Evolutionary conservation across 2,797 vertebrate species (phyloP), one percentile per base, ranked within the genome.

Genomic region (Parambassis ranga): DNA sequence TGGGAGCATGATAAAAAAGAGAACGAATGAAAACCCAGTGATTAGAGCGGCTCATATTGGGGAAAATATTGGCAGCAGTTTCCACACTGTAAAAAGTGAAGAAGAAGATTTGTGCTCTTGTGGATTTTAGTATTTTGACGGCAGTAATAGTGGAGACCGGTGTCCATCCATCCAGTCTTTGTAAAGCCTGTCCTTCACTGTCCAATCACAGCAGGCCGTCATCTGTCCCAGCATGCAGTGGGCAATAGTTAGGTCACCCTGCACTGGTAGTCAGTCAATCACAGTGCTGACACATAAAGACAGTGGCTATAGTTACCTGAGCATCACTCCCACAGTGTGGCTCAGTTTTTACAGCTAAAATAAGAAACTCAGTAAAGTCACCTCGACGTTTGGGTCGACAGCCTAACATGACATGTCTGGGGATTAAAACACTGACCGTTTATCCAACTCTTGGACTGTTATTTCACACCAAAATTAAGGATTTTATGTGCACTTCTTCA

Each of bases 1-100:
- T 77, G 57, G 48, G 63, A 20, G 52, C 39, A 59, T 8, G 58
- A 82, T 76, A 59, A 52, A 70, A 32, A 63, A 55, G 36, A 63
- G 57, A 73, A 77, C 73, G 62, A 75, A 72, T 65, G 60, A 74
- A 73, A 74, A 73, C 31, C 55, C 64, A 46, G 66, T 63, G 81
- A 85, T 83, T 80, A 77, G 20, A 61, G 49, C 5, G 1, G 47
- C 52, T 75, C 41, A 35, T 59, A 55, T 38, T 38, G 52, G 66
- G 47, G 50, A 33, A 27, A 57, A 60, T 51, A 38, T 43, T 74
- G 75, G 70, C 70, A 46, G 31, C n/a, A 31, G 60, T 6, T 22
- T 39, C 56, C 49, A 65, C 71, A 8, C 72, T 72, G 47, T 7
- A 75, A 56, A 62, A 79, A 77, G 37, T 53, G 39, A 55, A 14